These are phyloP conservation scores for Callyntrura guangdongensis DNA, from an alignment of 2,888 invertebrate species.

Conservation along the genomic window DNA sequence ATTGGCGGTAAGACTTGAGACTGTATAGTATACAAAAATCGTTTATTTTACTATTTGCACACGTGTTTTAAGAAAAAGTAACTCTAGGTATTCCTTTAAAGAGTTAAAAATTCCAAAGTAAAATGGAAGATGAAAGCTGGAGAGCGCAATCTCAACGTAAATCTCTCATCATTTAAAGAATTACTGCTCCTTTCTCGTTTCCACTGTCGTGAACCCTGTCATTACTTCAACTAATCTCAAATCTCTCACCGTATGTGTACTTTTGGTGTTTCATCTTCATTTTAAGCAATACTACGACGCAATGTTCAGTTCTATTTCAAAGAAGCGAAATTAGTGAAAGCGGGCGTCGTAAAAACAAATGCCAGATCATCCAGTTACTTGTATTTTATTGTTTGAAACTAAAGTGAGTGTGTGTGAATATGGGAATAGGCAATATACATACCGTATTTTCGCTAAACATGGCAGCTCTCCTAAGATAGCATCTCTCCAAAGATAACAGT, in stretches of 20 bases:
- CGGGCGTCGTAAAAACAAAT: constrained; percentile 44
- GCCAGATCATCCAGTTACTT: constrained; percentile 16
- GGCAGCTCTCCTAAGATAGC: too few relatives aligned
- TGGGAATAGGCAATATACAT: too few relatives aligned
- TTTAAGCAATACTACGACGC: not conserved
- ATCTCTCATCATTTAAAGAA: constrained; percentile 52
- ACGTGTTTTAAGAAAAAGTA: too few relatives aligned
- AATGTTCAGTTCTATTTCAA: constrained; percentile 16
- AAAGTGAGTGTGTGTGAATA: not conserved
- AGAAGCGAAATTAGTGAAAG: constrained; percentile 28
- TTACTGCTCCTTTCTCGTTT: not conserved
- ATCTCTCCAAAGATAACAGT: too few relatives aligned
- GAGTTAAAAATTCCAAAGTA: not conserved
- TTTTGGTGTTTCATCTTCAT: not conserved
- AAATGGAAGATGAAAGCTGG: not conserved
- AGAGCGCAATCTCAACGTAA: constrained; percentile 30
- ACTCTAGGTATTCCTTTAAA: too few relatives aligned
- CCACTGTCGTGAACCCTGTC: not conserved
- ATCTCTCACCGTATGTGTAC: not conserved
- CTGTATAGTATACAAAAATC: too few relatives aligned
- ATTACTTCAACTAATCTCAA: not conserved
- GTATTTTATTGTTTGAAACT: constrained; percentile 14
- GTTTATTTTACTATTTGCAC: too few relatives aligned
- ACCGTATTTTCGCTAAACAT: too few relatives aligned
- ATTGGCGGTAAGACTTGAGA: too few relatives aligned